A percentile compares a stretch with the other conserved stretches of the same genome.
Conservation (phyloP, 1,140 invertebrate species). For the Dermatophagoides farinae region DNA sequence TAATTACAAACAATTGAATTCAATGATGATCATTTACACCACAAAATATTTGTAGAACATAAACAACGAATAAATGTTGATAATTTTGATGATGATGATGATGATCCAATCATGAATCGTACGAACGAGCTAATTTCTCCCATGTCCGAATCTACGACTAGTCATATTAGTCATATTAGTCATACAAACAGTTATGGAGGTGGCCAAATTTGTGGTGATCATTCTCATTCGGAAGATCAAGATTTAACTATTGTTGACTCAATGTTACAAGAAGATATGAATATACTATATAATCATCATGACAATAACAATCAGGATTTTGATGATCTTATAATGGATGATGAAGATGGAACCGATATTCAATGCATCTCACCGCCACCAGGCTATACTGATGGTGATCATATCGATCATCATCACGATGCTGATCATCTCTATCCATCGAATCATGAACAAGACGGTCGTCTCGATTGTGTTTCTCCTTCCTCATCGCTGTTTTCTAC, state of each 20-base stretch:
- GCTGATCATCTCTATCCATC: background rate
- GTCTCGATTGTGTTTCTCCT: background rate
- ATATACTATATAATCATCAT: background rate
- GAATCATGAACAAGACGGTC: background rate
- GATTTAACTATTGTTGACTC: background rate
- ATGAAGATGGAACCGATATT: conserved; percentile 1
- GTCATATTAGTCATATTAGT: background rate
- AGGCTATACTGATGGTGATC: conserved; percentile 2
- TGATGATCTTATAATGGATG: background rate
- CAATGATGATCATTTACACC: background rate
- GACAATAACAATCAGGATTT: background rate
- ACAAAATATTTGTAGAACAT: too few species aligned
- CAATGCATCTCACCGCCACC: conserved; percentile 14
- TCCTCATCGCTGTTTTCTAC: conserved; percentile 2
- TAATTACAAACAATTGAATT: background rate
- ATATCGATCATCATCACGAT: background rate
- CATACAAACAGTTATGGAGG: background rate
- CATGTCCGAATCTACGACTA: background rate
- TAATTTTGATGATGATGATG: background rate
- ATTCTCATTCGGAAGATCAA: background rate
- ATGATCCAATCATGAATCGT: background rate
- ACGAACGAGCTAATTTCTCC: background rate
- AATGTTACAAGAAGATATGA: background rate
- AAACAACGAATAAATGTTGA: too few species aligned
- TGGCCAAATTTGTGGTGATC: background rate